Conservation (phyloP, 2,888 invertebrate genomes). For the Cartodere bifasciata region DNA sequence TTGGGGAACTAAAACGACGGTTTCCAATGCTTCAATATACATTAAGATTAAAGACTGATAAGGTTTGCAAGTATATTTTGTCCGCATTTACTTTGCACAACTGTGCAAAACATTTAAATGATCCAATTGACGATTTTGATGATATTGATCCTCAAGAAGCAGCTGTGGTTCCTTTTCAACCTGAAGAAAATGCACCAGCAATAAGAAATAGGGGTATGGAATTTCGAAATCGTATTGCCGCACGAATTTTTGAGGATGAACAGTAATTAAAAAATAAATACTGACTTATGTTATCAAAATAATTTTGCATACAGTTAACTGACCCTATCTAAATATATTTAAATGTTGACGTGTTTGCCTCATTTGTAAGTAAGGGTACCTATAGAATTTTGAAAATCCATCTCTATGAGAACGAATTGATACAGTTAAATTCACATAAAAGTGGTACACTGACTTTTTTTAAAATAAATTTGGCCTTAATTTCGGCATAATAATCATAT, state of each 20-base stretch:
- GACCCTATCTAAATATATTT: no score
- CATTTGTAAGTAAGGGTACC: no score
- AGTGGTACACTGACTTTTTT: no score
- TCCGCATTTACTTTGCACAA: slow-evolving; percentile 10
- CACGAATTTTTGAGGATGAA: not conserved
- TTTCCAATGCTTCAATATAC: slow-evolving; percentile 12
- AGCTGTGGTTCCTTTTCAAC: not conserved
- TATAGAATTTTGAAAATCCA: no score
- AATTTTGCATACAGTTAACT: no score
- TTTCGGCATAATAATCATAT: no score
- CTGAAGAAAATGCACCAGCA: slow-evolving; percentile 1
- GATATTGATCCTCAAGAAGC: slow-evolving; percentile 4
- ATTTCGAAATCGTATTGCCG: not conserved
- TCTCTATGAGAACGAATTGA: no score
- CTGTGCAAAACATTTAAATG: slow-evolving; percentile 9
- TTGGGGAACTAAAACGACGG: slow-evolving; percentile 15
- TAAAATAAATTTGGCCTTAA: no score
- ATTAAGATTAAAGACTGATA: slow-evolving; percentile 1
- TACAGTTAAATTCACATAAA: no score
- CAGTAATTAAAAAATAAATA: no score
- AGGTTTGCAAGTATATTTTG: slow-evolving; percentile 3
- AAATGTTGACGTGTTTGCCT: no score
- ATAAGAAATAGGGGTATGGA: not conserved
- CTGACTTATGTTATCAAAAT: no score
- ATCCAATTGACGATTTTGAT: slow-evolving; percentile 9